phyloP scores from a whole-genome alignment of 2,113 vertebrate genomes.

The Tragelaphus imberbis region DNA sequence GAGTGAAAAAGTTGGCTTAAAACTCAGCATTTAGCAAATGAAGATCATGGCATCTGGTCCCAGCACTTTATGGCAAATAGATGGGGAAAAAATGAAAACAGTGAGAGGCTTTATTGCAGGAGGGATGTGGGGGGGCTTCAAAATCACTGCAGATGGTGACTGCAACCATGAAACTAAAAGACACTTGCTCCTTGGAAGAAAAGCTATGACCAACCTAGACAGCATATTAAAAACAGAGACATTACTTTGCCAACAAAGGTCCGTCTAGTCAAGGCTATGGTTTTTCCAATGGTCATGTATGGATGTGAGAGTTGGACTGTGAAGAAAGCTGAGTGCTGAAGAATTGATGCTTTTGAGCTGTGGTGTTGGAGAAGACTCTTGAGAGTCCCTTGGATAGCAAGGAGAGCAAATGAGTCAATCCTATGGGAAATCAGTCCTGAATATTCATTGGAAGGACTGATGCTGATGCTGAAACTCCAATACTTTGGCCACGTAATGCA shows the following conservation, averaged over 20 bases:
- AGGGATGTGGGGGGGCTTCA: neutral
- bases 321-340: fast-evolving
- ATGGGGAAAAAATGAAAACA: neutral
- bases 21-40: neutral
- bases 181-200: neutral
- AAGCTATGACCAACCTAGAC: neutral
- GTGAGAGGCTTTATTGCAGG: neutral
- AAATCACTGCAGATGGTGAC: neutral
- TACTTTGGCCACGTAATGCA: neutral
- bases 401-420: neutral
- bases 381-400: neutral
- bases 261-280: neutral
- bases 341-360: neutral
- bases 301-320: neutral
- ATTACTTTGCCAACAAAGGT: neutral
- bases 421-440: neutral
- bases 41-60: neutral
- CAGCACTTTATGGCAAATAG: neutral
- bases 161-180: neutral
- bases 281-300: neutral
- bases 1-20: neutral
- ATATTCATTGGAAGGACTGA: neutral
- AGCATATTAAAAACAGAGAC: neutral
- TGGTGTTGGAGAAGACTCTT: neutral
- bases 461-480: neutral